Evolutionary conservation across 2,113 vertebrate genomes (phyloP).

Genomic region (Melierax canorus): DNA sequence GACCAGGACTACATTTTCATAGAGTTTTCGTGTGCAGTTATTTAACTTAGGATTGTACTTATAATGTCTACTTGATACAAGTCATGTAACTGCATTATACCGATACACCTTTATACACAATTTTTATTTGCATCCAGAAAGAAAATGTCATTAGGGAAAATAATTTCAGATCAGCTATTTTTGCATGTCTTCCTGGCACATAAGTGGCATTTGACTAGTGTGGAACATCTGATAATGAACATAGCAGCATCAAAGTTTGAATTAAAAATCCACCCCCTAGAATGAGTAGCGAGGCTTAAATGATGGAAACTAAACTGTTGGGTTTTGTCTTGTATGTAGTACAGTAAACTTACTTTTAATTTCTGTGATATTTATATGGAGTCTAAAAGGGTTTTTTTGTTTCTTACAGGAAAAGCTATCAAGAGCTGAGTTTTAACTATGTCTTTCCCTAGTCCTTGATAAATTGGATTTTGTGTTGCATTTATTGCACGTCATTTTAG

Average conservation of each 20-base stretch:
- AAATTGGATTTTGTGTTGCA: background rate
- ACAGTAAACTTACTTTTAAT: background rate
- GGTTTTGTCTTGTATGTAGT: background rate
- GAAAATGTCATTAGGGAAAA: background rate
- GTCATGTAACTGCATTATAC: background rate
- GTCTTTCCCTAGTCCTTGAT: background rate
- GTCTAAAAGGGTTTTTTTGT: background rate
- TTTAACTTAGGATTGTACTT: background rate
- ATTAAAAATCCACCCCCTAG: background rate
- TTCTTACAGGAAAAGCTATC: background rate
- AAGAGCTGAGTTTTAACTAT: background rate
- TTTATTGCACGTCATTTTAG: background rate
- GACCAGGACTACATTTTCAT: background rate
- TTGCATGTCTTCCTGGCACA: background rate
- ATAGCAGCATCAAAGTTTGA: background rate
- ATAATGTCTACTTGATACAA: background rate
- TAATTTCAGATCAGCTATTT: background rate
- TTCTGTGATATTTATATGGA: background rate
- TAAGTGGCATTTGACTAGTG: background rate
- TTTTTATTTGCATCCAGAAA: conserved; percentile 17
- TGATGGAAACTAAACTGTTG: background rate
- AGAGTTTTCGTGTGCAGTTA: background rate
- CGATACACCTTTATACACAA: background rate
- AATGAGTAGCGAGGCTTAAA: background rate
- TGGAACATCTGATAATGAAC: background rate